phyloP scores from a whole-genome alignment of 2,888 invertebrate genomes.

The Chalcis sispes region DNA sequence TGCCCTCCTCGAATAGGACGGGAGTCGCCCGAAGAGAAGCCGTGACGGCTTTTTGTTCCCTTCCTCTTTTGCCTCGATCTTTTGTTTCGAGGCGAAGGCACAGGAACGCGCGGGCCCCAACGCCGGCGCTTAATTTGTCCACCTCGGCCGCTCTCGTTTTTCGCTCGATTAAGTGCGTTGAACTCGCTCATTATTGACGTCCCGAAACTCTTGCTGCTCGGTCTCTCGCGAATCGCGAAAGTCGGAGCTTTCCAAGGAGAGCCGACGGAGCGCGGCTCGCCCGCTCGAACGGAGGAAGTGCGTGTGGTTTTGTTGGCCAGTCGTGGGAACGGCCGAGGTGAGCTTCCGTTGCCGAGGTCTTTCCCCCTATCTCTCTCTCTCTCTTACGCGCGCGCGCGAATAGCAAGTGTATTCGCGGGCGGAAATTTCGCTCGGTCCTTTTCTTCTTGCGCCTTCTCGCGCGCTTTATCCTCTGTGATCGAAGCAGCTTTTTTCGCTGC shows the following conservation, averaged over 20 bases:
- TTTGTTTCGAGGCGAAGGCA: no score
- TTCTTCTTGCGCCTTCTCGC: conserved; percentile 24
- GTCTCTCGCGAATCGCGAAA: no score
- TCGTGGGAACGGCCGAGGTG: background rate
- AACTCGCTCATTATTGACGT: no score
- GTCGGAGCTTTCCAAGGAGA: no score
- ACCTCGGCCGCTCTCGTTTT: background rate
- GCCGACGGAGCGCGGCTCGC: no score
- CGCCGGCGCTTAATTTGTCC: background rate
- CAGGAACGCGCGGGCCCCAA: no score
- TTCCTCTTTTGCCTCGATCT: background rate
- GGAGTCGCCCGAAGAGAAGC: no score
- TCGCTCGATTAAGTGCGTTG: conserved; percentile 6
- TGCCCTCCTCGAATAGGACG: conserved; percentile 33
- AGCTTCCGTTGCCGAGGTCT: conserved; percentile 20
- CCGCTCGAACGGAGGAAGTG: conserved; percentile 6
- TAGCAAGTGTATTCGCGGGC: conserved; percentile 22
- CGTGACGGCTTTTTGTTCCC: background rate
- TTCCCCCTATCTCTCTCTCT: background rate
- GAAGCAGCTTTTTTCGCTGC: conserved; percentile 40
- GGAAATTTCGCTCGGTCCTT: conserved; percentile 21
- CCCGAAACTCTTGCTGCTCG: no score
- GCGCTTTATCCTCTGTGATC: conserved; percentile 15
- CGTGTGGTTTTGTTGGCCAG: conserved; percentile 6
- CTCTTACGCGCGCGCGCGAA: background rate